A percentile compares a stretch with the other conserved stretches of the same genome.
phyloP scores from a whole-genome alignment of 1,140 invertebrate species.

The Drosophila parvula region DNA sequence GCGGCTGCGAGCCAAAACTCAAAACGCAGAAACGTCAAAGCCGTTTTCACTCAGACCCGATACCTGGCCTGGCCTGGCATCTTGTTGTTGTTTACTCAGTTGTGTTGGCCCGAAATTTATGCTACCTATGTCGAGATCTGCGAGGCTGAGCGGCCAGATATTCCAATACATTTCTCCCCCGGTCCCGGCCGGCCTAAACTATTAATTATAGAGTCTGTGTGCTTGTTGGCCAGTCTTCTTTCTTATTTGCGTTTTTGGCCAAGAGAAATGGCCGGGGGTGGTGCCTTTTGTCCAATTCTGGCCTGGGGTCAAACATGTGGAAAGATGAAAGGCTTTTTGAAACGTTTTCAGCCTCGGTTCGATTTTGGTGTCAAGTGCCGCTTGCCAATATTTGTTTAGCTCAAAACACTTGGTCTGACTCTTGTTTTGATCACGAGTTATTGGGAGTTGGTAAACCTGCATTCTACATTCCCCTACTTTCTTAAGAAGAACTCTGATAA shows the following conservation, averaged over 20 bases:
- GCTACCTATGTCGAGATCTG: constrained; percentile 39
- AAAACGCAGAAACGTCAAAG: neutral
- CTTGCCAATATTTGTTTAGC: constrained; percentile 32
- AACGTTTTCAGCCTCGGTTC: constrained; percentile 3
- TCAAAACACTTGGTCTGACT: constrained; percentile 28
- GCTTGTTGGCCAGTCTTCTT: constrained; percentile 41
- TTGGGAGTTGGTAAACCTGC: constrained; percentile 1
- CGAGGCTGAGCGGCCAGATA: constrained; percentile 43
- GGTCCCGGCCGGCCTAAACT: constrained; percentile 22
- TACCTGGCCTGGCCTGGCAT: neutral
- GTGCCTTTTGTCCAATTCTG: constrained; percentile 33
- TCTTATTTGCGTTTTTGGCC: constrained; percentile 57
- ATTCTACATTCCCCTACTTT: neutral
- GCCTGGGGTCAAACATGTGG: constrained; percentile 60
- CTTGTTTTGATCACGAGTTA: constrained; percentile 1
- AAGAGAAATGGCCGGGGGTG: constrained; percentile 47
- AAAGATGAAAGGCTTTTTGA: constrained; percentile 37
- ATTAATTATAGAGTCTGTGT: constrained; percentile 63
- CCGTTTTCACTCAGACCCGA: constrained; percentile 1
- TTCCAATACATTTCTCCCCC: constrained; percentile 49
- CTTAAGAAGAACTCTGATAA: neutral
- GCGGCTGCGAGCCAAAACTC: constrained; percentile 23
- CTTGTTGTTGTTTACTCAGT: constrained; percentile 59
- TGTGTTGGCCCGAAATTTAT: constrained; percentile 64
- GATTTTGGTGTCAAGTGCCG: constrained; percentile 61